phyloP scores from a whole-genome alignment of 2,888 invertebrate genomes.

The Synanthedon formicaeformis region DNA sequence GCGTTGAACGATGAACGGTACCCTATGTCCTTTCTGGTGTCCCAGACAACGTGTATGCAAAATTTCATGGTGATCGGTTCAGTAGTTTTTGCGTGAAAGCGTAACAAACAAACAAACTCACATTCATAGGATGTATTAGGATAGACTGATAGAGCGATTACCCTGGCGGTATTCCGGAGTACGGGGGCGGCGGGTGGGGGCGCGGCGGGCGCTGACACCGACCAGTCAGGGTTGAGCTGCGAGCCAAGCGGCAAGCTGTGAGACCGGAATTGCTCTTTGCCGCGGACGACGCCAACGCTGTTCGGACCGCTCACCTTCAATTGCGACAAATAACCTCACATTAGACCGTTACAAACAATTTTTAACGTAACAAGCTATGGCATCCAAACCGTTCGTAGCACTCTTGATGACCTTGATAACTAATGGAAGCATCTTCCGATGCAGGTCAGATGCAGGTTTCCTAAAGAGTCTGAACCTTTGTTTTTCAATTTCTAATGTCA shows the following conservation, averaged over 20 bases:
- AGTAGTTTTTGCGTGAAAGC: too few species aligned
- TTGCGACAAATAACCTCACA: conserved; percentile 8
- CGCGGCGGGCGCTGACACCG: conserved; percentile 29
- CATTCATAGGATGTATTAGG: too few species aligned
- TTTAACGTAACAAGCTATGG: neutral
- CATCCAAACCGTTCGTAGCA: neutral
- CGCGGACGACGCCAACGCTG: conserved; percentile 4
- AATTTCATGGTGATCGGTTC: too few species aligned
- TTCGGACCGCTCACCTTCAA: conserved; percentile 14
- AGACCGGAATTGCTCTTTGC: conserved; percentile 71
- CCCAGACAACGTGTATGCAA: too few species aligned
- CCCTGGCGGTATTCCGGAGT: conserved; percentile 59
- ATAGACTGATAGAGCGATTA: conserved; percentile 9
- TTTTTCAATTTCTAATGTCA: too few species aligned
- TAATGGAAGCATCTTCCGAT: too few species aligned
- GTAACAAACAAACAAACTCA: too few species aligned
- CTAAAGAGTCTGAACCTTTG: too few species aligned
- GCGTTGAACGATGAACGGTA: too few species aligned
- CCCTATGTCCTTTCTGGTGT: too few species aligned
- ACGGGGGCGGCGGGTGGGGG: conserved; percentile 10
- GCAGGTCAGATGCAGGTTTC: too few species aligned
- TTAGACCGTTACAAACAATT: neutral
- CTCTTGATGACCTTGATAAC: too few species aligned
- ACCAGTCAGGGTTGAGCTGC: conserved; percentile 61
- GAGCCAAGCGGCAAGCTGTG: conserved; percentile 73